Evolutionary conservation across 1,140 invertebrate genomes (phyloP), one percentile per base, ranked within the genome.

Genomic region (Caerostris extrusa): DNA sequence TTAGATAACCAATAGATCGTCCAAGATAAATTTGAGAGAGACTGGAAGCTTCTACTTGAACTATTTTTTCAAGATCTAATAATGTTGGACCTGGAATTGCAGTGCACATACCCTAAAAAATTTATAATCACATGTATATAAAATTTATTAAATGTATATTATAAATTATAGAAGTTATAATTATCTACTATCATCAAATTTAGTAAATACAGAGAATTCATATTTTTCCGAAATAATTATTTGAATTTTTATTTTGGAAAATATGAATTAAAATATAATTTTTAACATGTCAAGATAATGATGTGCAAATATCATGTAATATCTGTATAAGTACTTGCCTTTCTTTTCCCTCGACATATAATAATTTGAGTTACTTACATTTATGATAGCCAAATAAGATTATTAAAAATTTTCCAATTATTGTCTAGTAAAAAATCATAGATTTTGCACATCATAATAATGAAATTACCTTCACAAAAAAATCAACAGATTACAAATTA

Each of bases 51-150:
- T 71, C 67, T 8, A 89, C 60, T 64, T 90, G 34, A 19, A 94
- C 87, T 57, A 57, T 56, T 56, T 61, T 61, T 71, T 85, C 90
- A 2, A 94, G 77, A 64, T 94, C 93, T 10, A 94, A 55, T 10
- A 94, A 34, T 17, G 93, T 94, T 17, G 93, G 93, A 34, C 93
- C 93, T 10, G 93, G 93, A 19, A 94, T 90, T n/a, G 93, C 93
- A 60, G 67, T 83, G n/a, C 88, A 90, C 88, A 94, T 77, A 53
- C 93, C 93, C 93, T 94, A 14, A 17, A 92, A 91, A 81, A 58
- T 53, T 19, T 34, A 34, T 34, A 1, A 34, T 34, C 34, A 34
- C 34, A 34, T 34, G 34, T 34, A 34, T 34, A 34, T 34, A 34
- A 34, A 34, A 34, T 34, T 34, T 34, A 34, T 34, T 2, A 34